Percentiles rank a stretch among this genome's conserved stretches.
Conservation (phyloP, 2,113 vertebrate species). For the Fulica atra region DNA sequence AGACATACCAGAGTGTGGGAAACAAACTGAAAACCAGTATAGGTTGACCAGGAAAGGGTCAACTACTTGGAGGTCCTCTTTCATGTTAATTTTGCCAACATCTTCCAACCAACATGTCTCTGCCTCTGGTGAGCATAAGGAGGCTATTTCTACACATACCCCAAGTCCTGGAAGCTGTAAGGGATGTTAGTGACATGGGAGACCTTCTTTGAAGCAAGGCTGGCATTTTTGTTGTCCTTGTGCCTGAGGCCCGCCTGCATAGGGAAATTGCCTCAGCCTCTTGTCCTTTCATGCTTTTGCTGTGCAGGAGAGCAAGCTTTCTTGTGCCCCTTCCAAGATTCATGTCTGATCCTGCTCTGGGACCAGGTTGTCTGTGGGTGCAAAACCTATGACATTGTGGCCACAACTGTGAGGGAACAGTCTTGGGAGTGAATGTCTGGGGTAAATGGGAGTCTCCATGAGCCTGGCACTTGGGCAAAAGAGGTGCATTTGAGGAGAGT, state of each 20-base stretch:
- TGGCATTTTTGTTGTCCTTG: background rate
- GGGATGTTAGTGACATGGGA: background rate
- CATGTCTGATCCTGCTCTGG: background rate
- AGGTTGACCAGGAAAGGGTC: background rate
- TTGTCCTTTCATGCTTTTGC: background rate
- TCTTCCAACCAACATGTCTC: background rate
- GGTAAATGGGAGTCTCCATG: background rate
- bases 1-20: background rate
- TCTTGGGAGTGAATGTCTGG: background rate
- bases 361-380: background rate
- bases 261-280: background rate
- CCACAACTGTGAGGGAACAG: background rate
- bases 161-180: background rate
- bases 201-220: background rate
- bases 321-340: background rate
- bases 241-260: background rate
- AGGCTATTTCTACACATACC: background rate
- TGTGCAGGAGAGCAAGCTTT: background rate
- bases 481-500: background rate
- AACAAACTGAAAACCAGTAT: background rate
- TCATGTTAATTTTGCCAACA: background rate
- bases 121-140: background rate
- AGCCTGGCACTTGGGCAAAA: background rate
- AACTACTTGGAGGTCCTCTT: background rate
- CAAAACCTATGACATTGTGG: background rate